These are phyloP conservation scores for Sminthurides aquaticus DNA, from an alignment of 2,888 invertebrate species.

Conservation along the genomic window DNA sequence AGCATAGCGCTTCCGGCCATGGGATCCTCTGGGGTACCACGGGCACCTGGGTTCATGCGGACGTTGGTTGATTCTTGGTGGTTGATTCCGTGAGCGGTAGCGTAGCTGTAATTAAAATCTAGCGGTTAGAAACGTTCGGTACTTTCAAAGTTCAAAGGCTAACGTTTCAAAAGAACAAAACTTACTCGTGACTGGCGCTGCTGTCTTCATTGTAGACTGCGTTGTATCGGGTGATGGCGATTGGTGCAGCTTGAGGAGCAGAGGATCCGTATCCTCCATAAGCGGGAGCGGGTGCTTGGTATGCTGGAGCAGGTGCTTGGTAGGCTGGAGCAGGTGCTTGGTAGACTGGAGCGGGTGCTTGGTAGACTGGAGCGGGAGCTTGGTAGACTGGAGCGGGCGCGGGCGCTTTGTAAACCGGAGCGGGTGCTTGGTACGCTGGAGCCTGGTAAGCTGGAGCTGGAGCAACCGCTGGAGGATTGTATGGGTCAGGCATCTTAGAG, in stretches of 20 bases:
- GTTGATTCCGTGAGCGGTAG: conserved; percentile 29
- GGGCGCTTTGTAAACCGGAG: conserved; percentile 2
- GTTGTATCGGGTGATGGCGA: conserved; percentile 27
- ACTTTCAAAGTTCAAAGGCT: too few relatives aligned
- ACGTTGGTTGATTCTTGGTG: conserved; percentile 20
- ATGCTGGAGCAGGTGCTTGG: not conserved
- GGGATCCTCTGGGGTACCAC: conserved; percentile 20
- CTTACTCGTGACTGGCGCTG: conserved; percentile 13
- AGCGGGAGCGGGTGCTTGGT: not conserved
- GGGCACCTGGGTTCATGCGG: conserved; percentile 10
- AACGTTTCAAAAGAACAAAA: too few relatives aligned
- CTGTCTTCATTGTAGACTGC: conserved; percentile 21
- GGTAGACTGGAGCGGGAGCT: not conserved
- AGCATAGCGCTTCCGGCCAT: conserved; percentile 21
- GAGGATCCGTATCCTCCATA: conserved; percentile 8
- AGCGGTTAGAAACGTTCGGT: not conserved
- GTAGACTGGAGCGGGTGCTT: conserved; percentile 5
- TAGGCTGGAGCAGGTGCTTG: conserved; percentile 3
- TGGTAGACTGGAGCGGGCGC: not conserved
- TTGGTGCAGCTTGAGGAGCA: not conserved
- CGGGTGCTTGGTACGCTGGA: not conserved
- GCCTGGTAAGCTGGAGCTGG: not conserved
- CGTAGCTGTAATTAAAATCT: conserved; percentile 13
- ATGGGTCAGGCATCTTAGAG: not conserved
- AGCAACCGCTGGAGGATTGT: conserved; percentile 5